These are phyloP conservation scores for Coryphaenoides rupestris DNA, from an alignment of 2,113 vertebrate species.

Conservation along the genomic window DNA sequence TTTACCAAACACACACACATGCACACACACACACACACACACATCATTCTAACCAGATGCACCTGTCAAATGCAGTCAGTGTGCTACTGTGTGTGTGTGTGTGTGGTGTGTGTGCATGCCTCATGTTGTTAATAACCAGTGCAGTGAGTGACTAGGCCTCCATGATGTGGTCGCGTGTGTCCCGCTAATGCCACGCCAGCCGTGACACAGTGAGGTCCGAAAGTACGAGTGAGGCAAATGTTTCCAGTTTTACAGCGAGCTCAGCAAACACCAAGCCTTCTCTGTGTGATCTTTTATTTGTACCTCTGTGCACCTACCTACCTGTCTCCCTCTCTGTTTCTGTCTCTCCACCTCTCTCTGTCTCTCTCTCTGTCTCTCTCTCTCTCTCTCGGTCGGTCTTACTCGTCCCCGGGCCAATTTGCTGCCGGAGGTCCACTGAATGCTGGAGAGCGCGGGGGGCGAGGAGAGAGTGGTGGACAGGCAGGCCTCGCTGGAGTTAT, in stretches of 20 bases:
- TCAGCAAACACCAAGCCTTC: neutral
- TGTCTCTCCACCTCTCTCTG: neutral
- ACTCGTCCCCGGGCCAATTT: constrained; percentile 54
- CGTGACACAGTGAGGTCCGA: too few species aligned
- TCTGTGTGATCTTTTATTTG: neutral
- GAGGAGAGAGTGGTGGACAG: constrained; percentile 37
- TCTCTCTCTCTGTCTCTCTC: neutral
- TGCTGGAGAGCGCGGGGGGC: neutral
- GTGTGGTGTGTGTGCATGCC: neutral
- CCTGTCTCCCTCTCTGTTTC: neutral
- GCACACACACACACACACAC: neutral
- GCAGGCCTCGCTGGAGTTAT: constrained; percentile 71
- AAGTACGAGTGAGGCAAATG: neutral
- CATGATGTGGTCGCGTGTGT: too few species aligned
- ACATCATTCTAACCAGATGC: neutral
- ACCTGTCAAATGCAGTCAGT: neutral
- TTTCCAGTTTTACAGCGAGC: neutral
- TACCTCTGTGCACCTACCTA: neutral
- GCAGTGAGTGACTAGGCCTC: too few species aligned
- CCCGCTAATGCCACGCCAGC: too few species aligned
- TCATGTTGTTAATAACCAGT: too few species aligned
- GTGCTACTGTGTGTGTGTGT: neutral
- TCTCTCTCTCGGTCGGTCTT: neutral
- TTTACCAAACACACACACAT: neutral
- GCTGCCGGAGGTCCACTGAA: constrained; percentile 45